Percentiles rank a stretch among this genome's conserved stretches.
Evolutionary conservation across 2,797 vertebrate species (phyloP).

Genomic region (Acridotheres tristis): DNA sequence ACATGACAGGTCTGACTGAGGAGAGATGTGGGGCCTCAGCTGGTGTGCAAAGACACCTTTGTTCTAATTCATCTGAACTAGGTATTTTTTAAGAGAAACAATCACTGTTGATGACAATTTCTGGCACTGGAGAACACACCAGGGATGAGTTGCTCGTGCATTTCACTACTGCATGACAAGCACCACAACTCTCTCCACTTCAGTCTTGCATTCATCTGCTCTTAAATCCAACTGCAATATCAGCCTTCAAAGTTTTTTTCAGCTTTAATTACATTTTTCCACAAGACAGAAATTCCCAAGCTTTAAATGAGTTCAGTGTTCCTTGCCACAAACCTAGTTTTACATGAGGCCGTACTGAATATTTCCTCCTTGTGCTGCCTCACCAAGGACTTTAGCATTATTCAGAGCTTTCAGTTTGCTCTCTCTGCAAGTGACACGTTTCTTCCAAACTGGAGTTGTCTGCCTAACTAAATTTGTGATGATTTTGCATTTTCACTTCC

Average conservation of each 20-base stretch:
- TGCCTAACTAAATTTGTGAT: background rate
- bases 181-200: background rate
- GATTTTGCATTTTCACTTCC: background rate
- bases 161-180: background rate
- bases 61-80: background rate
- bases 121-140: background rate
- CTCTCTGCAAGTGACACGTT: background rate
- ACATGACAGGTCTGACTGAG: background rate
- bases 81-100: background rate
- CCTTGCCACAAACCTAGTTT: background rate
- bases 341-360: background rate
- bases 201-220: background rate
- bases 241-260: background rate
- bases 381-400: background rate
- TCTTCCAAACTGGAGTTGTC: background rate
- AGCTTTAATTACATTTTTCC: background rate
- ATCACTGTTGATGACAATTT: background rate
- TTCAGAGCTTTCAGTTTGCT: background rate
- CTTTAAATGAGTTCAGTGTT: background rate
- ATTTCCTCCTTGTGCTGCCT: background rate
- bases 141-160: fast-evolving
- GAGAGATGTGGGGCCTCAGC: background rate
- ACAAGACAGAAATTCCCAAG: background rate
- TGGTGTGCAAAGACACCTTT: background rate
- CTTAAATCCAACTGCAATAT: background rate